Percentiles rank a stretch among this genome's conserved stretches.
Conservation (phyloP, 2,113 vertebrate species). For the Odocoileus hemionus region DNA sequence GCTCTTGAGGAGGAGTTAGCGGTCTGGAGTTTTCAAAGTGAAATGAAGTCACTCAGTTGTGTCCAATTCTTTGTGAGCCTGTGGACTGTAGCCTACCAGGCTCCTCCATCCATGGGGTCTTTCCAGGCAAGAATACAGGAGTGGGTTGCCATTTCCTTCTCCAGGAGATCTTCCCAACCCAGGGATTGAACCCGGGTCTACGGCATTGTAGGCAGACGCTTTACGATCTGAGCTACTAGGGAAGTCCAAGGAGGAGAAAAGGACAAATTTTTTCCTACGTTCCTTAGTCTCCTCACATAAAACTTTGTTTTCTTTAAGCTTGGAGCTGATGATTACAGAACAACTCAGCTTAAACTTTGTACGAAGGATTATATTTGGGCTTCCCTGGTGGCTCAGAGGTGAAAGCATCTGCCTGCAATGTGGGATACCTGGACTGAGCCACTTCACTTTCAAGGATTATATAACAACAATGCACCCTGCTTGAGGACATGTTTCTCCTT, state of each 20-base stretch:
- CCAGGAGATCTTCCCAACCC: background rate
- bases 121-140: background rate
- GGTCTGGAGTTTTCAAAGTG: background rate
- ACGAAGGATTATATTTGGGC: background rate
- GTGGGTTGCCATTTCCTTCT: background rate
- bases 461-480: background rate
- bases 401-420: too few species aligned
- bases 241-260: background rate
- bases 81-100: background rate
- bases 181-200: rapidly evolving
- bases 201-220: background rate
- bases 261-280: background rate
- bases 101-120: background rate
- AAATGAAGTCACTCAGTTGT: background rate
- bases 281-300: background rate
- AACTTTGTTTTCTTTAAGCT: background rate
- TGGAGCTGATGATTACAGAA: background rate
- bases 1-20: too few species aligned
- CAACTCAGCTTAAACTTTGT: background rate
- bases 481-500: background rate
- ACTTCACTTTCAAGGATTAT: background rate
- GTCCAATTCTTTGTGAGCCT: background rate
- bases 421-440: too few species aligned
- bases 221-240: background rate
- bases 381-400: too few species aligned